Evolutionary conservation across 2,888 invertebrate genomes (phyloP).

Genomic region (Caenorhabditis sp.): DNA sequence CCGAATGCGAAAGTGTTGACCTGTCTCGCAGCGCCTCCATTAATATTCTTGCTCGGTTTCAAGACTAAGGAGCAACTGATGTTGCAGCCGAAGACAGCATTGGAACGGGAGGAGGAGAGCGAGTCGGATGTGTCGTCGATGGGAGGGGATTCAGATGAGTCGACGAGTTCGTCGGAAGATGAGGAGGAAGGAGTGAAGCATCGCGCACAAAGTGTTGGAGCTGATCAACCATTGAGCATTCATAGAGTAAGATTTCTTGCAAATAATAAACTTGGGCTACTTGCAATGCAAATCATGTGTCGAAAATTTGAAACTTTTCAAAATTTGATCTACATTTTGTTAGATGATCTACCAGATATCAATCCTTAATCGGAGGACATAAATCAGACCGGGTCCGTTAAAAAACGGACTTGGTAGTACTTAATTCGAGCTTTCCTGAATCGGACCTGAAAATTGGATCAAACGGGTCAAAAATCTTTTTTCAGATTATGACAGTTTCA

Average conservation of each 20-base stretch:
- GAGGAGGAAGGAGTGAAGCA: conserved; percentile 16
- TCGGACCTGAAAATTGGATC: too few relatives aligned
- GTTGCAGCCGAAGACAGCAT: conserved; percentile 81
- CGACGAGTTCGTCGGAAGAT: conserved; percentile 11
- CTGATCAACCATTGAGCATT: conserved; percentile 39
- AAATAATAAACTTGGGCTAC: too few relatives aligned
- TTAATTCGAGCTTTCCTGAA: too few relatives aligned
- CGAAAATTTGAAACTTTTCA: too few relatives aligned
- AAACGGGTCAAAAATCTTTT: too few relatives aligned
- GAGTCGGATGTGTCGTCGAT: conserved; percentile 38
- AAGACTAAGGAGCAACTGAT: conserved; percentile 96
- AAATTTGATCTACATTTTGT: conserved; percentile 3
- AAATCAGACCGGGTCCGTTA: too few relatives aligned
- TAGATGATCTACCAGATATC: too few relatives aligned
- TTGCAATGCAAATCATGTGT: not conserved
- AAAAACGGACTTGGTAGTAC: too few relatives aligned
- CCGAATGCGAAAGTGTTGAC: conserved; percentile 73
- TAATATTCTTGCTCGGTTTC: conserved; percentile 86
- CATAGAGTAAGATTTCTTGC: too few relatives aligned
- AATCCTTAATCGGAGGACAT: too few relatives aligned
- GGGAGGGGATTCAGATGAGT: conserved; percentile 8
- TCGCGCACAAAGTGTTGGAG: conserved; percentile 21
- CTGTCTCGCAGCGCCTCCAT: conserved; percentile 88
- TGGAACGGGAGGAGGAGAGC: conserved; percentile 48
- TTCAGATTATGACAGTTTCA: too few relatives aligned